Evolutionary conservation across 2,113 vertebrate species (phyloP), one percentile per base, ranked within the genome.

Genomic region (Sphaerodactylus townsendi): DNA sequence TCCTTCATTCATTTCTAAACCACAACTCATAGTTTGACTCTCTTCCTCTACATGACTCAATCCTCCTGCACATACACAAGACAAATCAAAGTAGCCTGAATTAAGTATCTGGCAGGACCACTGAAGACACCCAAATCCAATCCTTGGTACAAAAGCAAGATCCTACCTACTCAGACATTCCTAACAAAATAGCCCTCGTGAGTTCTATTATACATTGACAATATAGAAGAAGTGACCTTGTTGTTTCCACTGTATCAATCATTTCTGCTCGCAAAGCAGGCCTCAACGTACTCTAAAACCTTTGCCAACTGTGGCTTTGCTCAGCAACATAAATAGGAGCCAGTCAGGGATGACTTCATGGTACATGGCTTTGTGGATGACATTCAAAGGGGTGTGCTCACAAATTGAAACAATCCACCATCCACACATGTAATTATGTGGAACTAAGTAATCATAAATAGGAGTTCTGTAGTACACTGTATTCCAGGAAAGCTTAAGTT

Each of bases 1-100:
- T 13, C 19, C 28, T 66, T 33, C 41, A 44, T 35, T 30, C 28
- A 15, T 59, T 72, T 68, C 44, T 92, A 86, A 87, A 84, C 44
- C n/a, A 23, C 4, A 35, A 28, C 41, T 25, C 71, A 62, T 72
- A 8, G 1, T 19, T 79, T 1, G 0, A 41, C 59, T 79, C 81
- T 82, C 62, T n/a, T 83, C 28, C 72, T 44, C 82, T 37, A 14
- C 2, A 19, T 35, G 72, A 88, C 73, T 50, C 2, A 89, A 80
- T 13, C 9, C 17, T 35, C 71, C 28, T 35, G 5, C n/a, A 30
- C 1, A 11, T 62, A 50, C 48, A 71, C 72, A 41, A 81, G 56
- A 71, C 72, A 41, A 81, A 41, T 76, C 79, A 78, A 13, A 39
- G 59, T 33, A 87, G 70, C 33, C 74, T 56, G n/a, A 69, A 59